Evolutionary conservation across 2,797 vertebrate genomes (phyloP), one percentile per base, ranked within the genome.

Genomic region (Nannoperca obscura): DNA sequence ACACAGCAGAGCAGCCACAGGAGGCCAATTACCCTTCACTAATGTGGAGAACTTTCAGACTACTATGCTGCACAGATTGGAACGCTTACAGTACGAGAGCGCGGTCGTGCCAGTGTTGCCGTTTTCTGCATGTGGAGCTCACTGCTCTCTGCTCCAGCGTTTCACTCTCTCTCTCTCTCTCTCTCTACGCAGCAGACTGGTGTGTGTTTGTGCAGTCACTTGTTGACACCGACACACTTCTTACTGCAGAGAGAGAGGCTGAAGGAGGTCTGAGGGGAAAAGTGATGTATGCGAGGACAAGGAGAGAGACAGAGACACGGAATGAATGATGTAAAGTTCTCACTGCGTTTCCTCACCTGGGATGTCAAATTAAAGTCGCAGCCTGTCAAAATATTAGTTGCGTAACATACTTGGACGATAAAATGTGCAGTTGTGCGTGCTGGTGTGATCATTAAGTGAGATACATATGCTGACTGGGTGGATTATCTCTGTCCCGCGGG

Each of bases 1-100:
- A 79, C 81, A 54, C 76, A 81, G 84, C 58, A 22, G 84, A 80
- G 80, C 71, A 66, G 86, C 85, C 81, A 54, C 88, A 74, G 86
- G 88, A 86, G 86, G 80, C 66, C 82, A 86, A 87, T 91, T 91
- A 90, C 49, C 65, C 70, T 2, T 36, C 55, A n/a, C 59, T 86
- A 88, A 85, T 80, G 85, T 82, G 85, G 70, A 77, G 75, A 76
- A 75, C 58, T 58, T 83, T 72, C 47, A 55, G 82, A 72, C 71
- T 73, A n/a, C 73, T 47, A 34, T 32, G 64, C 42, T 53, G 82
- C 53, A 32, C 85, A 73, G 72, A 87, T 63, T 81, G 78, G 59
- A 88, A 82, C 82, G 61, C 66, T 88, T 83, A 74, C 13, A 74
- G 73, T 34, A 47, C 27, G 65, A 77, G 65, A 40, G 74, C 50